phyloP scores from a whole-genome alignment of 2,888 invertebrate genomes.

The Escarpia spicata region DNA sequence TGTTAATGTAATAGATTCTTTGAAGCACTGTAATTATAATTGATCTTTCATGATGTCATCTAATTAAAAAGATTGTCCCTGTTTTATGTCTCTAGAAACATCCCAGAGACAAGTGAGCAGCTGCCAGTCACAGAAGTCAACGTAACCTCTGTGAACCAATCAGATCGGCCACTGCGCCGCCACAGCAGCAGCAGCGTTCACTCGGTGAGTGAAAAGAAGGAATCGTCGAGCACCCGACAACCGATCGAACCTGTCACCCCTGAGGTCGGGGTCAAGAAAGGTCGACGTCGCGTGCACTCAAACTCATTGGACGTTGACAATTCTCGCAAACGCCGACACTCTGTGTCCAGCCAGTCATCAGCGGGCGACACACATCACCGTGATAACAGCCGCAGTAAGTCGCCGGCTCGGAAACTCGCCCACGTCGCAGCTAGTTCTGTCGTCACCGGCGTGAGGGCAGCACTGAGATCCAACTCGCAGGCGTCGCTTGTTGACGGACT shows the following conservation, averaged over 20 bases:
- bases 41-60: background rate
- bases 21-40: background rate
- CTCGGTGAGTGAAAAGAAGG: slow-evolving; percentile 3
- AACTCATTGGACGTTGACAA: background rate
- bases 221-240: background rate
- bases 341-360: slow-evolving; percentile 6
- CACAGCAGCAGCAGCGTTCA: slow-evolving; percentile 8
- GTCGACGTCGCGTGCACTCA: background rate
- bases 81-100: background rate
- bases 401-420: slow-evolving; percentile 25
- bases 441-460: slow-evolving; percentile 27
- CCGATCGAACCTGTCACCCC: background rate
- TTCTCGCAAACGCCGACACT: background rate
- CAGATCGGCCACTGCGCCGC: background rate
- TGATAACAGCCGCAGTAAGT: background rate
- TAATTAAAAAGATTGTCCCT: background rate
- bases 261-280: background rate
- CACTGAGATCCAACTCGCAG: slow-evolving; percentile 36
- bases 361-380: background rate
- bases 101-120: background rate
- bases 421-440: slow-evolving; percentile 21
- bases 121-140: background rate
- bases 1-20: too few relatives aligned
- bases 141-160: background rate
- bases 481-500: slow-evolving; percentile 35